phyloP scores from a whole-genome alignment of 2,113 vertebrate genomes.

The Pteropus alecto region DNA sequence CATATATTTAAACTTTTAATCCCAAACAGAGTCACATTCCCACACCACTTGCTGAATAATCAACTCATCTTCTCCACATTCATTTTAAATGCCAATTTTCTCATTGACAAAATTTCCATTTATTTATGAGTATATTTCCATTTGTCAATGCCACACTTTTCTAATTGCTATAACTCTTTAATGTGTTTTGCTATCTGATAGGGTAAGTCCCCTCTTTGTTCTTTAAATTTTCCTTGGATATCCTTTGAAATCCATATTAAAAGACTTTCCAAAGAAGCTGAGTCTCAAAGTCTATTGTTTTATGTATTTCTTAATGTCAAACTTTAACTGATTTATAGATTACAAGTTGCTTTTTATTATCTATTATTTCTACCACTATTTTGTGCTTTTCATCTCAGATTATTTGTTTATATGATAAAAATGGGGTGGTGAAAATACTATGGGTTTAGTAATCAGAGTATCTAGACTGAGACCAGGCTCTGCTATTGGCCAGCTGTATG shows the following conservation, averaged over 20 bases:
- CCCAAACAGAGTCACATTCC: not conserved
- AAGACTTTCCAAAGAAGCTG: not conserved
- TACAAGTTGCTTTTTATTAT: not conserved
- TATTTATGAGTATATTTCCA: not conserved
- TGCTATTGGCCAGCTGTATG: not conserved
- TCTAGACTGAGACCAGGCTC: not conserved
- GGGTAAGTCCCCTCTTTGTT: not conserved
- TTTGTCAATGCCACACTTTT: not conserved
- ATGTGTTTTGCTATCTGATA: not conserved
- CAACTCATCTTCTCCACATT: not conserved
- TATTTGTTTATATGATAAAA: not conserved
- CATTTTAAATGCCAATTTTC: not conserved
- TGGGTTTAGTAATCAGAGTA: not conserved
- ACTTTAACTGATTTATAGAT: not conserved
- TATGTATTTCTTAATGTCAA: not conserved
- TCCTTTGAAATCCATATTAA: not conserved
- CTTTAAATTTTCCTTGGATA: not conserved
- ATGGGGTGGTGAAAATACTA: not conserved
- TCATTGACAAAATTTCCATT: not conserved
- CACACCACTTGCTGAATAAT: not conserved
- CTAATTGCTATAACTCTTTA: not conserved
- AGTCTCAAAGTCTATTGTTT: not conserved
- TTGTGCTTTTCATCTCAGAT: not conserved
- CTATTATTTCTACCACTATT: not conserved
- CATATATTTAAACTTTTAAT: constrained; percentile 8